Conservation (phyloP, 2,888 invertebrate species). For the Lepidocyrtinus sp. region DNA sequence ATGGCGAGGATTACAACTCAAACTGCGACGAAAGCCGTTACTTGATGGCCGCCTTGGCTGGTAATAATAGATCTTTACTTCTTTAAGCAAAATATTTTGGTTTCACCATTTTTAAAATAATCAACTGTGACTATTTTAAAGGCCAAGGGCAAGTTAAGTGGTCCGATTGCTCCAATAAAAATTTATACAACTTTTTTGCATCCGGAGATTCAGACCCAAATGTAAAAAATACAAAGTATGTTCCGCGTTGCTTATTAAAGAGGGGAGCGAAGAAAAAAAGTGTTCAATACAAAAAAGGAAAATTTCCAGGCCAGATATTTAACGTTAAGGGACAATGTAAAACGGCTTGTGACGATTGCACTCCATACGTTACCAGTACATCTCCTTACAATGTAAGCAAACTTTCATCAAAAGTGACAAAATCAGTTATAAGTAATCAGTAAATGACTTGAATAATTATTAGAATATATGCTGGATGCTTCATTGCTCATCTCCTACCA, state of each 20-base stretch:
- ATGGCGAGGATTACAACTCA: constrained; percentile 55
- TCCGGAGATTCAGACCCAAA: constrained; percentile 33
- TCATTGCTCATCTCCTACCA: constrained; percentile 25
- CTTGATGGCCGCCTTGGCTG: constrained; percentile 54
- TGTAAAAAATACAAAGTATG: constrained; percentile 6
- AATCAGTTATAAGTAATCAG: neutral
- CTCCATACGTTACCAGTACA: constrained; percentile 10
- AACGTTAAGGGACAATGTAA: constrained; percentile 40
- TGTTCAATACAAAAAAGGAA: constrained; percentile 28
- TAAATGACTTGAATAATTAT: neutral
- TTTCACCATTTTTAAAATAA: too few relatives aligned
- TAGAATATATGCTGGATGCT: constrained; percentile 45
- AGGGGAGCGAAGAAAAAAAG: constrained; percentile 17
- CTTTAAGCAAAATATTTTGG: too few relatives aligned
- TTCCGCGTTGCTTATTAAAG: constrained; percentile 42
- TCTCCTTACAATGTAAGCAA: constrained; percentile 38
- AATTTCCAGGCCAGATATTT: constrained; percentile 53
- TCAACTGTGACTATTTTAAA: too few relatives aligned
- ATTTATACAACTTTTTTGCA: constrained; percentile 40
- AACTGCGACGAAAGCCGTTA: constrained; percentile 34
- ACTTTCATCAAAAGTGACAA: too few relatives aligned
- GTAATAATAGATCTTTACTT: too few relatives aligned
- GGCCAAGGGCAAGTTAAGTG: constrained; percentile 48
- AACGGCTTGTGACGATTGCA: constrained; percentile 18
- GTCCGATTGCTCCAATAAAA: constrained; percentile 53